Evolutionary conservation across 2,888 invertebrate genomes (phyloP).

Genomic region (Rhimphoctona megacephalus): DNA sequence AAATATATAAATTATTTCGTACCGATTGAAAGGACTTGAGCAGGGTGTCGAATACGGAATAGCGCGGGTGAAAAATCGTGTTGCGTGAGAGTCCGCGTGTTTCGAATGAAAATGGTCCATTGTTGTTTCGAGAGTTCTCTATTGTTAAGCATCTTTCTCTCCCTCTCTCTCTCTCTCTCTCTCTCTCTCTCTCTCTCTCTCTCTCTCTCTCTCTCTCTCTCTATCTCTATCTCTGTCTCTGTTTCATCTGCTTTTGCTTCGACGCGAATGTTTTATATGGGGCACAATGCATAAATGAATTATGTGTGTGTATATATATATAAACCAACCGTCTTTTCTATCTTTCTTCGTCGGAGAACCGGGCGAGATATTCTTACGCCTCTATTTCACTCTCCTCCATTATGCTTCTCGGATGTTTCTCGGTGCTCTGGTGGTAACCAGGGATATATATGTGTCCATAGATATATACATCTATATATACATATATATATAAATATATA

Average conservation of each 20-base stretch:
- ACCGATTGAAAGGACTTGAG: slow-evolving; percentile 46
- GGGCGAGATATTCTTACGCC: slow-evolving; percentile 61
- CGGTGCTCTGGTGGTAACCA: slow-evolving; percentile 69
- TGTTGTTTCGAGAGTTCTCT: slow-evolving; percentile 49
- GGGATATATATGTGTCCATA: slow-evolving; percentile 52
- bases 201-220: not conserved
- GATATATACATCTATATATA: slow-evolving; percentile 28
- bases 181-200: not conserved
- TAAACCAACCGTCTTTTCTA: slow-evolving; percentile 56
- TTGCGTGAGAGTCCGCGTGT: slow-evolving; percentile 60
- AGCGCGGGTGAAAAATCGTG: slow-evolving; percentile 49
- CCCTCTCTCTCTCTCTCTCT: not conserved
- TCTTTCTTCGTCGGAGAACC: slow-evolving; percentile 43
- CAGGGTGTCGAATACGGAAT: slow-evolving; percentile 50
- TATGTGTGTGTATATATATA: slow-evolving; percentile 53
- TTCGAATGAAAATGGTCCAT: slow-evolving; percentile 68
- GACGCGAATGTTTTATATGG: slow-evolving; percentile 51
- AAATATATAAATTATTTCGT: slow-evolving; percentile 49
- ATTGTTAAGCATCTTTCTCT: slow-evolving; percentile 50
- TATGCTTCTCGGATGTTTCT: slow-evolving; percentile 58
- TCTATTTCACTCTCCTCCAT: slow-evolving; percentile 60
- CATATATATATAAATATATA: slow-evolving; percentile 24
- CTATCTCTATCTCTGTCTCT: not conserved
- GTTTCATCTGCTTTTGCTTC: slow-evolving; percentile 26
- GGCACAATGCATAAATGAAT: slow-evolving; percentile 70